Percentiles rank a stretch among this genome's conserved stretches.
Conservation (phyloP, 35 echinoderm and acorn worm genomes). For the Ophioderma brevispina region DNA sequence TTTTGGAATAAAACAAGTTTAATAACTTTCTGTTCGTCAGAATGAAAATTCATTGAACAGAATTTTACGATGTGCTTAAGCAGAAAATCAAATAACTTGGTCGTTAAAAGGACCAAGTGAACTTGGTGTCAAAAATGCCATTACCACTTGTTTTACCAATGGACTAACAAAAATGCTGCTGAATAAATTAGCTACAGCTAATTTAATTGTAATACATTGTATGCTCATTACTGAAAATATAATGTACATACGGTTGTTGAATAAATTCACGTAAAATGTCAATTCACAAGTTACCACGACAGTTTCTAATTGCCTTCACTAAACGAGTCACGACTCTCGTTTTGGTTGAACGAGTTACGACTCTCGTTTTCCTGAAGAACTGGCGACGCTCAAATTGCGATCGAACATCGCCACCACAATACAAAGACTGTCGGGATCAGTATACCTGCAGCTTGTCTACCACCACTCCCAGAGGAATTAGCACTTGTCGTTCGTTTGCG, state of each 20-base stretch:
- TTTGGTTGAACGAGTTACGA: background rate
- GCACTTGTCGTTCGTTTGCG: background rate
- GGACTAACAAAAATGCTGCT: background rate
- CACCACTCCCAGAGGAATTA: background rate
- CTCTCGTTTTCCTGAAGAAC: too few relatives aligned
- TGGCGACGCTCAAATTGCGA: too few relatives aligned
- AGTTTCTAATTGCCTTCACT: too few relatives aligned
- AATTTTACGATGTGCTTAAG: too few relatives aligned
- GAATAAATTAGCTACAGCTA: background rate
- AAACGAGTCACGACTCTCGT: slow-evolving; percentile 4
- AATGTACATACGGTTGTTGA: background rate
- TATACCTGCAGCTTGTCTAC: background rate
- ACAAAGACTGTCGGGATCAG: background rate
- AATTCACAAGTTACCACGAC: too few relatives aligned
- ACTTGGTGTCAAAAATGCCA: background rate
- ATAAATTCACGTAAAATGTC: background rate
- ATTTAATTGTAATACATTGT: background rate
- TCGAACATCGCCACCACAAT: background rate
- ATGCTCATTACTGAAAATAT: background rate
- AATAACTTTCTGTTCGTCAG: background rate
- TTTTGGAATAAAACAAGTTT: too few relatives aligned
- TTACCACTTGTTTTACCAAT: background rate
- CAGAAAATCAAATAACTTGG: too few relatives aligned
- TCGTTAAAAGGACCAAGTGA: too few relatives aligned
- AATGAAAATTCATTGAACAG: slow-evolving; percentile 1